Conservation (phyloP, 2,888 invertebrate species). For the Seira musarum region DNA sequence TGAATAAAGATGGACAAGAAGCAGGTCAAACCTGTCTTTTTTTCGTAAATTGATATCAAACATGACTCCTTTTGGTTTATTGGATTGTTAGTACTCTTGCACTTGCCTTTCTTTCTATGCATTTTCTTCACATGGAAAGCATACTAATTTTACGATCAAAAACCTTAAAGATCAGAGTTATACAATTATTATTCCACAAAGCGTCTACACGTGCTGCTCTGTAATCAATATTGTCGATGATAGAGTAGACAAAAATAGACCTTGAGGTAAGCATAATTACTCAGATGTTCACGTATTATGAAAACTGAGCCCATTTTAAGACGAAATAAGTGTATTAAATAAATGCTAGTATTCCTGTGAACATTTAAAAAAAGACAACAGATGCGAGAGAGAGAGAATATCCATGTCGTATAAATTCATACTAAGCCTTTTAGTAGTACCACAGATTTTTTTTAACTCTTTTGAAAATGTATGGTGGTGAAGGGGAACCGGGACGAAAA, state of each 20-base stretch:
- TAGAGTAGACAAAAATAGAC: no score
- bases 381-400: not conserved
- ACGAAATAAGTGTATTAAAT: not conserved
- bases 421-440: not conserved
- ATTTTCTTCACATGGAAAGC: no score
- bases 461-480: not conserved
- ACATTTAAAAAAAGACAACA: slow-evolving; percentile 30
- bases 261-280: no score
- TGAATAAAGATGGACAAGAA: slow-evolving; percentile 67
- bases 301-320: not conserved
- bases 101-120: no score
- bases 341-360: no score
- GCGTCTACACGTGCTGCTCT: no score
- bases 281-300: not conserved
- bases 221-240: no score
- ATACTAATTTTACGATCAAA: no score
- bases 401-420: not conserved
- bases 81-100: no score
- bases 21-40: slow-evolving; percentile 23
- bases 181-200: no score
- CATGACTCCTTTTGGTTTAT: slow-evolving; percentile 68
- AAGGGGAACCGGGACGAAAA: not conserved
- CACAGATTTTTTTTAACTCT: slow-evolving; percentile 1
- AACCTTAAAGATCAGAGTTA: no score
- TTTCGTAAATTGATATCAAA: slow-evolving; percentile 49